These are phyloP conservation scores for Protobothrops mucrosquamatus DNA, from an alignment of 2,113 vertebrate species.

Conservation along the genomic window DNA sequence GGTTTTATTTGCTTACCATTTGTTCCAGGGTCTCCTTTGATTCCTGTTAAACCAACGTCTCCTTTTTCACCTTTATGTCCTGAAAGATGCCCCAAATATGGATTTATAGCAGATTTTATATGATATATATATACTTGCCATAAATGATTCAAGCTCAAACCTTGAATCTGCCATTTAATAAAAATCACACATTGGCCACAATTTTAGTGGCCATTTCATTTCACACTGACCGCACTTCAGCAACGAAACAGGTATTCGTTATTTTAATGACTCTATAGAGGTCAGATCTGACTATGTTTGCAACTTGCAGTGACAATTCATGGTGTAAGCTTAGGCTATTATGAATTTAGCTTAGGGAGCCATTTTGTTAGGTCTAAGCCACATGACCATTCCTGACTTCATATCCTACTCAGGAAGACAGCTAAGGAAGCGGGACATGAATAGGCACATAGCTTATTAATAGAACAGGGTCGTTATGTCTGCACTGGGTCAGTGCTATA, in stretches of 20 bases:
- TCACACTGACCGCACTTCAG: neutral
- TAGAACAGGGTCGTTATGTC: neutral
- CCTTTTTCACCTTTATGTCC: slow-evolving; percentile 31
- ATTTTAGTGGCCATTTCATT: neutral
- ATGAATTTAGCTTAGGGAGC: too few relatives aligned
- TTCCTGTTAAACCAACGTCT: neutral
- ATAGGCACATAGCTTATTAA: neutral
- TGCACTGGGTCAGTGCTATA: neutral
- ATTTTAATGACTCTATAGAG: neutral
- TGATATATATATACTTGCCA: neutral
- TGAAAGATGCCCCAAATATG: neutral
- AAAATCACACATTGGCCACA: neutral
- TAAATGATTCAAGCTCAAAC: neutral
- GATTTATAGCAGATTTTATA: neutral
- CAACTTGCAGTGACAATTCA: neutral
- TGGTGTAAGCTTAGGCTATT: neutral
- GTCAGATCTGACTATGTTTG: neutral
- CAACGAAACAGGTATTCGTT: neutral
- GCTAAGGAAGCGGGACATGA: neutral
- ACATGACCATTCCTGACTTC: neutral
- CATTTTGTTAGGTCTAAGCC: neutral
- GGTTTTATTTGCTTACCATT: neutral
- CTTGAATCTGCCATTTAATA: neutral
- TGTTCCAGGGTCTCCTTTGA: slow-evolving; percentile 8
- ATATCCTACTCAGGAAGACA: neutral